Evolutionary conservation across 64 coral and sea anemone species (phyloP).

Genomic region (Montipora capricornis): DNA sequence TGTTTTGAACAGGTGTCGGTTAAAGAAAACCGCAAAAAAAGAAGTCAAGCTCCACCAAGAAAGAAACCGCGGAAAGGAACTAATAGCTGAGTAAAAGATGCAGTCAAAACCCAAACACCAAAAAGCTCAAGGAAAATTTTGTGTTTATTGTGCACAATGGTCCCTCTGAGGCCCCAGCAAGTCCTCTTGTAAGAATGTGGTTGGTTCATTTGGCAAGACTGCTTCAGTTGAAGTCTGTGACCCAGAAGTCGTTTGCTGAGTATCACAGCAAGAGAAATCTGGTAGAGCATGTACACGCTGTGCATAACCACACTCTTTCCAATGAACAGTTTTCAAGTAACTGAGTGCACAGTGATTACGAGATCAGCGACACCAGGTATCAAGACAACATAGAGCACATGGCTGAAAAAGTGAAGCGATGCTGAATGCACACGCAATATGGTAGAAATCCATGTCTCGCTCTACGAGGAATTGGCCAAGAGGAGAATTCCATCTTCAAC

Average conservation of each 20-base stretch:
- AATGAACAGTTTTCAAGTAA: constrained; percentile 37
- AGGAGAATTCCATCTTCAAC: constrained; percentile 24
- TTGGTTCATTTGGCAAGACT: constrained; percentile 21
- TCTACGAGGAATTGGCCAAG: constrained; percentile 18
- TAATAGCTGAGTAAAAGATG: no score
- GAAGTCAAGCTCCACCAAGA: no score
- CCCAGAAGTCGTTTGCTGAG: constrained; percentile 11
- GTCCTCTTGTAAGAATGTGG: not conserved
- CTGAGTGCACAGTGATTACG: not conserved
- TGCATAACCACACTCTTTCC: constrained; percentile 48
- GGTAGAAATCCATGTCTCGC: constrained; percentile 29
- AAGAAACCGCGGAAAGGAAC: no score
- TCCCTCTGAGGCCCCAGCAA: constrained; percentile 45
- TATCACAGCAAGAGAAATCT: constrained; percentile 62
- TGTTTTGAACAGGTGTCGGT: no score
- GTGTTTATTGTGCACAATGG: constrained; percentile 72
- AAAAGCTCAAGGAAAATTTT: constrained; percentile 62
- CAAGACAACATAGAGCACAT: constrained; percentile 75
- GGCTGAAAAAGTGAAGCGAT: constrained; percentile 25
- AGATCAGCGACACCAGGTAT: constrained; percentile 29
- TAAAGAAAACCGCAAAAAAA: no score
- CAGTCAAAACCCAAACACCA: constrained; percentile 29
- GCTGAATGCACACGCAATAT: constrained; percentile 23
- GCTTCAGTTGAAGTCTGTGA: constrained; percentile 38
- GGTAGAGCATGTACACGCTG: constrained; percentile 40